Evolutionary conservation across 1,140 invertebrate genomes (phyloP), one percentile per base, ranked within the genome.

Genomic region (Schmidtea mediterranea): DNA sequence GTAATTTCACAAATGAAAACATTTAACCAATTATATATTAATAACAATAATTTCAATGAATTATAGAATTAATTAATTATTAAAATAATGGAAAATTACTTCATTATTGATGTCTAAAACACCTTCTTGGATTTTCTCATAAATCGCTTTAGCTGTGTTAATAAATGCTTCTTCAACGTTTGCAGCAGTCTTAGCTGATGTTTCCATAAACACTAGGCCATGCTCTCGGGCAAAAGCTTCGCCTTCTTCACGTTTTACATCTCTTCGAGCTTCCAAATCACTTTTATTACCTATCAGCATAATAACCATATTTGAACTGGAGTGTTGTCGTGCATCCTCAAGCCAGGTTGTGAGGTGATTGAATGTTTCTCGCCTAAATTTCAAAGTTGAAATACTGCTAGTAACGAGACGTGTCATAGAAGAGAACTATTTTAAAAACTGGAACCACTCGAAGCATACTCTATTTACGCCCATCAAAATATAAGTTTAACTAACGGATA

Each of bases 131-230:
- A 46, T 46, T 46, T 46, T 46, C 13, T 24, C 5, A 19, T 97
- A 97, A 60, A 98, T 98, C 72, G 97, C 90, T 71, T 92, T 92
- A 52, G 92, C 92, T 48, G 92, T 98, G 64, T 95, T 90, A 54
- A 98, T 98, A 67, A 98, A 98, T 22, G 92, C 67, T 58, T 98
- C 90, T 65, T 98, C 92, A 26, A 98, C 92, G 70, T 98, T 97
- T 6, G 86, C 83, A 6, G 92, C 90, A 36, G 92, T 98, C 62
- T 97, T 95, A 6, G 92, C 92, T 15, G 89, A 95, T 0, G 92
- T 97, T 71, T 98, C 92, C 89, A 98, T 98, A 65, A 97, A 98
- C 16, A 98, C 84, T 15, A 98, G 72, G 16, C 87, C 87, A 69
- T 98, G 90, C 68, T 98, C 92, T 41, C 86, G 75, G 22, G 92